A percentile compares a stretch with the other conserved stretches of the same genome.
phyloP scores from a whole-genome alignment of 2,888 invertebrate genomes.

The Spisula solida region DNA sequence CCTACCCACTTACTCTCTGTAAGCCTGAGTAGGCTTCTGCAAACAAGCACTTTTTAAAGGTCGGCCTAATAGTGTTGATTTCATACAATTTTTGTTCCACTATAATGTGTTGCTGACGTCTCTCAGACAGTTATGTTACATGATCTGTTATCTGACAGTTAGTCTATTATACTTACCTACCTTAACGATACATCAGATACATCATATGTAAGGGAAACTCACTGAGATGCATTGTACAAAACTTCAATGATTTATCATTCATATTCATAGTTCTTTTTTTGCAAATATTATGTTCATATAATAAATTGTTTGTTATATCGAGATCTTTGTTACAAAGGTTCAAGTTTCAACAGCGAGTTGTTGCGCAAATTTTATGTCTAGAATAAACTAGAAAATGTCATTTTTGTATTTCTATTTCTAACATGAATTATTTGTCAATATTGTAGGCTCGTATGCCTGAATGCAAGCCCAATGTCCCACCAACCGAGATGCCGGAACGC shows the following conservation, averaged over 20 bases:
- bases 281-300: no score
- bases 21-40: no score
- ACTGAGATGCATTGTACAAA: no score
- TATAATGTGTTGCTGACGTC: neutral
- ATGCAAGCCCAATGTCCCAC: constrained; percentile 87
- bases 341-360: no score
- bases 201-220: neutral
- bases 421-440: neutral
- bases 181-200: neutral
- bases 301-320: no score
- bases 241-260: no score
- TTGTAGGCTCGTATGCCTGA: constrained; percentile 91
- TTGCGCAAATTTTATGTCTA: no score
- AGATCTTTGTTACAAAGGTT: no score
- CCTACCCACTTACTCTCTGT: no score
- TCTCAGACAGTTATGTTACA: neutral
- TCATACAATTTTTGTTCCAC: neutral
- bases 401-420: neutral
- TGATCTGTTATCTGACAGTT: neutral
- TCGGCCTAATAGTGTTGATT: neutral
- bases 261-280: no score
- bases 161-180: neutral
- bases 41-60: no score
- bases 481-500: constrained; percentile 87
- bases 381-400: no score